Base-by-base conservation (phyloP, 2,113 vertebrate species). In the Terrapene triunguis region DNA sequence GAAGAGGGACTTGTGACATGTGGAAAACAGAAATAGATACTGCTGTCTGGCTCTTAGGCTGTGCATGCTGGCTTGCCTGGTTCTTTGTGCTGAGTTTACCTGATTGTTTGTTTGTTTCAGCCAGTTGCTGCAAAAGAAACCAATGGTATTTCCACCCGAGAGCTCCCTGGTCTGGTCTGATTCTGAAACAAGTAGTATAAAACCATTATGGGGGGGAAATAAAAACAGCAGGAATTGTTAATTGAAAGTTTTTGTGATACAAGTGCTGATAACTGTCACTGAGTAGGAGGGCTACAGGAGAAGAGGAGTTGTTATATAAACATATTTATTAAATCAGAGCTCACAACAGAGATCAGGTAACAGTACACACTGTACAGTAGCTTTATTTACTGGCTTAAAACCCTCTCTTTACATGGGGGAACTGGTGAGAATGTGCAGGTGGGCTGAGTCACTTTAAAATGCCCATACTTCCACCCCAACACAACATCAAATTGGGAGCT, bases 401-500 rank as follows among this genome's bases (percentile, higher is more conserved):
- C 81, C 29, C 1, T n/a, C 79, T 2, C 59, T 80, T 95, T 87
- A 84, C 87, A 55, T 44, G 76, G 91, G 69, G 22, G 17, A 3
- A 69, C 74, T 82, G 24, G 14, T 91, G 80, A 93, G 42, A 80
- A 74, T 50, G 22, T 29, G 76, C 10, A 22, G 51, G 25, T 78
- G 74, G n/a, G 50, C 50, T 95, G 72, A 94, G 29, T 91, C 81
- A 29, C 5, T 93, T 96, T 92, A 44, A 65, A 86, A 44, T 57
- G 82, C 12, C 24, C 8, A 47, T 62, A 50, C 51, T 89, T 80
- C 22, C 74, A 79, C 89, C 96, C 94, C 97, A 97, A 97, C 95
- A 94, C n/a, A n/a, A n/a, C 92, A 62, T 89, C 62, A 95, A 95
- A 96, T 94, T 97, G 93, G 96, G 97, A 97, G 97, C 96, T 97